A percentile compares a stretch with the other conserved stretches of the same genome.
Conservation (phyloP, 1,140 invertebrate genomes). For the Drosophila repletoides region DNA sequence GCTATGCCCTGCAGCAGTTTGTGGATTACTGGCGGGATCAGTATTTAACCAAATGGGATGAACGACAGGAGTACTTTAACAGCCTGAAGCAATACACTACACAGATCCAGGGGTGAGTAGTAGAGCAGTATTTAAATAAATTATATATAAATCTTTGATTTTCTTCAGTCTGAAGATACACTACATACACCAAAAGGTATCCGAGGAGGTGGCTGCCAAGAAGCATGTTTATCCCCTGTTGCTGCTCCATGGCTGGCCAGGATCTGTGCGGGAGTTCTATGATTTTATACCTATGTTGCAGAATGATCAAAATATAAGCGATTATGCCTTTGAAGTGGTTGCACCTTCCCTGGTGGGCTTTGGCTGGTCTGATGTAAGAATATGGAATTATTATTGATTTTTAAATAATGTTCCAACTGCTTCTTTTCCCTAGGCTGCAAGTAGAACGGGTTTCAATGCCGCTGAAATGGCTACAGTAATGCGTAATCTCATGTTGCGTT, state of each 20-base stretch:
- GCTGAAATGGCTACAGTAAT: slow-evolving; percentile 89
- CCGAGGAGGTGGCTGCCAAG: slow-evolving; percentile 73
- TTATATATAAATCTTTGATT: neutral
- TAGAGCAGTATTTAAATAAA: neutral
- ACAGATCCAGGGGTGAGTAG: slow-evolving; percentile 85
- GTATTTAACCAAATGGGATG: slow-evolving; percentile 87
- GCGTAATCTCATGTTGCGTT: slow-evolving; percentile 90
- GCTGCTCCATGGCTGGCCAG: slow-evolving; percentile 95
- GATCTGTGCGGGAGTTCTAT: slow-evolving; percentile 93
- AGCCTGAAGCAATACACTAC: slow-evolving; percentile 88
- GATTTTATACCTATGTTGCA: slow-evolving; percentile 89
- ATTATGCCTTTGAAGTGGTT: slow-evolving; percentile 91
- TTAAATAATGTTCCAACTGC: neutral
- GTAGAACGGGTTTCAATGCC: slow-evolving; percentile 85
- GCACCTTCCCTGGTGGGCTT: slow-evolving; percentile 92
- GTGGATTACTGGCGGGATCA: slow-evolving; percentile 88
- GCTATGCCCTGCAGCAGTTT: slow-evolving; percentile 86
- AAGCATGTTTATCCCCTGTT: slow-evolving; percentile 87
- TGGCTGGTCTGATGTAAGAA: slow-evolving; percentile 89
- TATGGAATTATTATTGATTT: slow-evolving; percentile 1
- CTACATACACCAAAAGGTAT: slow-evolving; percentile 86
- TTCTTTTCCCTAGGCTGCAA: slow-evolving; percentile 64
- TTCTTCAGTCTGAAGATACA: slow-evolving; percentile 87
- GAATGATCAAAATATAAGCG: slow-evolving; percentile 83
- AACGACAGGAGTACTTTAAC: slow-evolving; percentile 87